phyloP scores from a whole-genome alignment of 2,113 vertebrate species.

The Chloropsis cyanopogon region DNA sequence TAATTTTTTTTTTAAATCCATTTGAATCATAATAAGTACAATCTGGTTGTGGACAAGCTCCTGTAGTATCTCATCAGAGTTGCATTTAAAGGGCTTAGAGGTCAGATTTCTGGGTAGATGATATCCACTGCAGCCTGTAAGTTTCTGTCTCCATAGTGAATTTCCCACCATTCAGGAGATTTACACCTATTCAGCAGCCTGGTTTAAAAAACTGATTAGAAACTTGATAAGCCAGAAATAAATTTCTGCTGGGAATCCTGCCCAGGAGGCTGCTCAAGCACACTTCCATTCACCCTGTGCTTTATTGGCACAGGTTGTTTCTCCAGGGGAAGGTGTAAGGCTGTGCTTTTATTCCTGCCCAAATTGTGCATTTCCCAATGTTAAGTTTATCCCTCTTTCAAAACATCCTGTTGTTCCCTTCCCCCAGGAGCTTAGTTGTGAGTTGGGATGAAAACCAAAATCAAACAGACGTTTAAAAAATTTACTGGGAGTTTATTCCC shows the following conservation, averaged over 20 bases:
- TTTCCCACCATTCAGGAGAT: background rate
- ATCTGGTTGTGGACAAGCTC: background rate
- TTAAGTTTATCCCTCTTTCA: background rate
- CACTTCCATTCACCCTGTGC: background rate
- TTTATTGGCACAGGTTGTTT: background rate
- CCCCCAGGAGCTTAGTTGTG: background rate
- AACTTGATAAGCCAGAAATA: background rate
- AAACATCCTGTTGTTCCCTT: background rate
- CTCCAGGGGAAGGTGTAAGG: background rate
- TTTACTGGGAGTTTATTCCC: background rate
- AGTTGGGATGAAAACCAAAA: background rate
- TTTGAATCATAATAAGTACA: background rate
- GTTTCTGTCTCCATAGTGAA: background rate
- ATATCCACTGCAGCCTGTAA: background rate
- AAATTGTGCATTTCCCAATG: background rate
- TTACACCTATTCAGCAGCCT: background rate
- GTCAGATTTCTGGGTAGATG: background rate
- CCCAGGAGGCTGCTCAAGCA: background rate
- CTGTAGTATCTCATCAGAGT: background rate
- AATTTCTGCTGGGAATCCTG: slow-evolving; percentile 17
- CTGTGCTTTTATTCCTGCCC: background rate
- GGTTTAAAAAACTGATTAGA: background rate
- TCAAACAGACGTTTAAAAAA: background rate
- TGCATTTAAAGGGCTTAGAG: background rate
- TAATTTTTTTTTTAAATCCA: background rate